Evolutionary conservation across 2,888 invertebrate species (phyloP).

Genomic region (Phalera bucephala): DNA sequence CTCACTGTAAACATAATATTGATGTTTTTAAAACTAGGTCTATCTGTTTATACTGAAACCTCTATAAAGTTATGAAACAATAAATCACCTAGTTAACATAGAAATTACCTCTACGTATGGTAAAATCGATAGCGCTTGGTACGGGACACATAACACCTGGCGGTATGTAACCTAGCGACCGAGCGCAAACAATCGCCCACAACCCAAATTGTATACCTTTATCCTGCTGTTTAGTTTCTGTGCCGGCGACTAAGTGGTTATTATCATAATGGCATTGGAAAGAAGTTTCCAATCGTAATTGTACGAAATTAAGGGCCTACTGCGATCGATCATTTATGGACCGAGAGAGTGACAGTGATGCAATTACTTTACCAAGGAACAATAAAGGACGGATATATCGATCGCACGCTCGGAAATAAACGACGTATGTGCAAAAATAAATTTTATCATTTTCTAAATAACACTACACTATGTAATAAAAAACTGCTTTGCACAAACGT

Average conservation of each 20-base stretch:
- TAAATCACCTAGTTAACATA: slow-evolving; percentile 10
- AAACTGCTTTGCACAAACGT: too few relatives aligned
- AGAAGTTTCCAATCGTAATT: not conserved
- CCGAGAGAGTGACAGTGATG: too few relatives aligned
- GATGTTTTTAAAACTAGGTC: too few relatives aligned
- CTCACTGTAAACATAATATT: too few relatives aligned
- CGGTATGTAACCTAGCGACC: slow-evolving; percentile 61
- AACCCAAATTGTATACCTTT: slow-evolving; percentile 38
- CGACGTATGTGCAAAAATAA: too few relatives aligned
- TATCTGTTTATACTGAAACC: too few relatives aligned
- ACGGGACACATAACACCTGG: slow-evolving; percentile 57
- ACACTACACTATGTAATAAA: too few relatives aligned
- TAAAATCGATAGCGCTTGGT: slow-evolving; percentile 49
- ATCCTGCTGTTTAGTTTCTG: slow-evolving; percentile 1
- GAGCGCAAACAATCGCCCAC: slow-evolving; percentile 48
- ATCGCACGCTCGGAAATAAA: too few relatives aligned
- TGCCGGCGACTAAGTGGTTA: slow-evolving; percentile 1
- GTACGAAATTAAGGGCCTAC: not conserved
- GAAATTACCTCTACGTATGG: slow-evolving; percentile 19
- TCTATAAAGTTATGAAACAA: slow-evolving; percentile 12
- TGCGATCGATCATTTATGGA: too few relatives aligned
- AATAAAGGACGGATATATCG: too few relatives aligned
- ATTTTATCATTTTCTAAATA: too few relatives aligned
- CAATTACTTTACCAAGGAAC: too few relatives aligned
- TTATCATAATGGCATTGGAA: slow-evolving; percentile 1